Percentiles rank a stretch among this genome's conserved stretches.
phyloP scores from a whole-genome alignment of 2,888 invertebrate genomes.

The Bellardia bayeri region DNA sequence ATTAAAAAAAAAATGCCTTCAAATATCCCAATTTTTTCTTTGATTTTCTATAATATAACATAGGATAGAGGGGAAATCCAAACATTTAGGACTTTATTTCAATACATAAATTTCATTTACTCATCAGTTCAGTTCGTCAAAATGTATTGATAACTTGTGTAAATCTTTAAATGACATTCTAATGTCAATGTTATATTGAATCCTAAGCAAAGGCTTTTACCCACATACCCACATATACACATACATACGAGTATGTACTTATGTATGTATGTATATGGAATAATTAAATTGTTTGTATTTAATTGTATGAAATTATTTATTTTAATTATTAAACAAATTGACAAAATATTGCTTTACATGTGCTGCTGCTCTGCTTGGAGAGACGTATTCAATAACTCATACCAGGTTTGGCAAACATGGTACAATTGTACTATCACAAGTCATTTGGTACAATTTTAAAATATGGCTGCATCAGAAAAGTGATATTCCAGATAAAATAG shows the following conservation, averaged over 20 bases:
- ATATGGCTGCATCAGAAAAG: no score
- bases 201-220: background rate
- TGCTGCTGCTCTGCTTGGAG: background rate
- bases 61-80: background rate
- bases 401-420: no score
- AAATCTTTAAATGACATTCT: slow-evolving; percentile 43
- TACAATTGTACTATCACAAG: no score
- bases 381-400: background rate
- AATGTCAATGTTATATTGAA: background rate
- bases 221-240: no score
- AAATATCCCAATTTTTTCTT: background rate
- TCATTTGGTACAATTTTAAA: no score
- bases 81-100: slow-evolving; percentile 33
- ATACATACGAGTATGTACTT: no score
- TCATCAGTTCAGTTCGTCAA: slow-evolving; percentile 30
- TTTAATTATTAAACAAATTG: slow-evolving; percentile 29
- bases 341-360: background rate
- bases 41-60: background rate
- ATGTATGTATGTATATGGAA: no score
- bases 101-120: slow-evolving; percentile 37
- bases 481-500: no score
- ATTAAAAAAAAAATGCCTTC: background rate
- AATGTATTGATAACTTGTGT: slow-evolving; percentile 5
- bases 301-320: background rate
- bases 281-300: background rate